Base-by-base conservation (phyloP, 2,113 vertebrate species). In the Gymnarchus niloticus region DNA sequence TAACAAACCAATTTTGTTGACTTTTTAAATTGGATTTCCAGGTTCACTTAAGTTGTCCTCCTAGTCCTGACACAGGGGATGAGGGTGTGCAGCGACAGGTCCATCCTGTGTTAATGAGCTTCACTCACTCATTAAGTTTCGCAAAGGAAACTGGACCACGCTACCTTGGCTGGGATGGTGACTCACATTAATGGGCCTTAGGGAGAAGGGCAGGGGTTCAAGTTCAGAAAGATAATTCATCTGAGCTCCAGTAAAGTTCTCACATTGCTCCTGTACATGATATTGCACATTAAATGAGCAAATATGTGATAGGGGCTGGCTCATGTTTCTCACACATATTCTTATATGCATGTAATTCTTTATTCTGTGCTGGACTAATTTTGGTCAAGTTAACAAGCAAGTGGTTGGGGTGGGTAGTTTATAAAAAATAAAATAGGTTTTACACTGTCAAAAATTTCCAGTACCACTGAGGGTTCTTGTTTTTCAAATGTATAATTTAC, bases 221-320 rank as follows among this genome's bases (percentile, higher is more conserved):
- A 54, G 48, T 82, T 78, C 51, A 86, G 89, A 77, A 85, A 33
- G 86, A 77, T 61, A 88, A 90, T 91, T 92, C 93, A 90, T 92
- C 91, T 90, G 90, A 87, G 61, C 61, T 89, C 90, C 90, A 89
- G 91, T 88, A 88, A 89, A 83, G 89, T 87, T 83, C 41, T 88
- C 87, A 88, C 90, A 90, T 92, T 91, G 87, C 86, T 87, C 52
- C 46, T 89, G 88, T 86, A 91, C 89, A 91, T 92, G 89, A 88
- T 65, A 90, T 91, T 92, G 91, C 91, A 91, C 91, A 92, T 91
- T 90, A 92, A 85, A 78, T 91, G 89, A 92, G 87, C 90, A 92
- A 92, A 90, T 89, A 86, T 59, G 46, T 85, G 5, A 46, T 84
- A 81, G 12, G 56, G 41, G 91, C 89, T 90, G 91, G 88, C 88